phyloP scores from a whole-genome alignment of 1,140 invertebrate species.

The Drosophila nigromelanica region DNA sequence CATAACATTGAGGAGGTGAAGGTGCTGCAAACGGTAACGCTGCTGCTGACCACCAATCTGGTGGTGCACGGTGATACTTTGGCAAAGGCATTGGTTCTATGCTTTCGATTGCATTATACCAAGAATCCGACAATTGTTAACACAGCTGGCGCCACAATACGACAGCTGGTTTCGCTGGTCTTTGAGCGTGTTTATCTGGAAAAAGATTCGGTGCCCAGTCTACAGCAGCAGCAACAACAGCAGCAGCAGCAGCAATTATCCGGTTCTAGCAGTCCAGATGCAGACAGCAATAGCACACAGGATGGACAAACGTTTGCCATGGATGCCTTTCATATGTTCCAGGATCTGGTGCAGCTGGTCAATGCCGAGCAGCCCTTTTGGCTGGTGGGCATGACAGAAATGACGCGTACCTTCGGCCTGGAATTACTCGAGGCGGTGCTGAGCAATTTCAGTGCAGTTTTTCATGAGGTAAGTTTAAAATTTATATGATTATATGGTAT shows the following conservation, averaged over 20 bases:
- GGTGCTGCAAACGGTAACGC: constrained; percentile 97
- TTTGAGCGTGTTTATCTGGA: constrained; percentile 96
- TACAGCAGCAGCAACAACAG: constrained; percentile 61
- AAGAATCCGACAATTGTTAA: constrained; percentile 96
- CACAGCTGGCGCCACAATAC: constrained; percentile 97
- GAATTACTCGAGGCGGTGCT: constrained; percentile 97
- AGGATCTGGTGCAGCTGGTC: constrained; percentile 98
- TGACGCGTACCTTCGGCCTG: constrained; percentile 98
- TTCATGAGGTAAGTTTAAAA: constrained; percentile 90
- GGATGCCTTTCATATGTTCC: constrained; percentile 98
- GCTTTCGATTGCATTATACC: constrained; percentile 97
- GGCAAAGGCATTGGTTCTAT: constrained; percentile 97
- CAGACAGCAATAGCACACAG: constrained; percentile 45
- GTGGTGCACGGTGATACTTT: constrained; percentile 96
- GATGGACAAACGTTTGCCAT: constrained; percentile 94
- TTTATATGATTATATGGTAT: neutral
- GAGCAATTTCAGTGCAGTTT: constrained; percentile 95
- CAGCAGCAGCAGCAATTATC: constrained; percentile 48
- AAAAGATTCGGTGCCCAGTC: constrained; percentile 68
- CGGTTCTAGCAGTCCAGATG: constrained; percentile 12
- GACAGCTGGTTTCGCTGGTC: constrained; percentile 97
- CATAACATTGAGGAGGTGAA: constrained; percentile 96
- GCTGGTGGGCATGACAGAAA: constrained; percentile 97
- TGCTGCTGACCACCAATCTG: constrained; percentile 96
- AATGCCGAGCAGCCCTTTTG: constrained; percentile 98